Percentiles rank a stretch among this genome's conserved stretches.
Conservation (phyloP, 2,888 invertebrate species). For the Taenaris catops region DNA sequence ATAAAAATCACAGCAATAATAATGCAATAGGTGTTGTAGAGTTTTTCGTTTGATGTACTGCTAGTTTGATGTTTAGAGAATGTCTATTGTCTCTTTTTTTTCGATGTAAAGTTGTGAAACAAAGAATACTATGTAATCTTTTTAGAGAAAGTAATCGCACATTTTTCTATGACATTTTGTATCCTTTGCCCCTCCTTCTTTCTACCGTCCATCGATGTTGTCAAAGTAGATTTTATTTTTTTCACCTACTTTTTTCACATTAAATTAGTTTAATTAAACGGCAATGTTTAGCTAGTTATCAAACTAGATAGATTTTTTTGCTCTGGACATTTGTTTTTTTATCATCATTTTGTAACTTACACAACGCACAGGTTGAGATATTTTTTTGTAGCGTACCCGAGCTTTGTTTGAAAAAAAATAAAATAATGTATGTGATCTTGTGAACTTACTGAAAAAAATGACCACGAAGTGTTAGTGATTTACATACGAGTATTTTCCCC, state of each 20-base stretch:
- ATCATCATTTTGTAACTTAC: too few species aligned
- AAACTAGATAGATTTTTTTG: constrained; percentile 16
- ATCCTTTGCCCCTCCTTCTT: constrained; percentile 35
- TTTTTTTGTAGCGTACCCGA: constrained; percentile 31
- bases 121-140: too few species aligned
- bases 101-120: too few species aligned
- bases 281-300: too few species aligned
- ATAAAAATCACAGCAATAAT: constrained; percentile 62
- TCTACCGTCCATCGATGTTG: constrained; percentile 75
- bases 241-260: too few species aligned
- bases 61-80: constrained; percentile 52
- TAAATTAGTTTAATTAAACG: too few species aligned
- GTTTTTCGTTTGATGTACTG: constrained; percentile 55
- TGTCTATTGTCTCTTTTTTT: constrained; percentile 17
- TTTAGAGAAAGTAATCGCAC: too few species aligned
- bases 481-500: constrained; percentile 41
- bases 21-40: constrained; percentile 64
- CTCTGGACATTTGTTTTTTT: constrained; percentile 21
- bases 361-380: constrained; percentile 36
- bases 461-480: constrained; percentile 66
- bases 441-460: constrained; percentile 46
- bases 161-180: constrained; percentile 10
- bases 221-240: constrained; percentile 32
- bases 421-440: constrained; percentile 44
- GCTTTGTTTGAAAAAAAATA: constrained; percentile 38